Evolutionary conservation across 2,797 vertebrate species (phyloP), one percentile per base, ranked within the genome.

Genomic region (Bradypodion pumilum): DNA sequence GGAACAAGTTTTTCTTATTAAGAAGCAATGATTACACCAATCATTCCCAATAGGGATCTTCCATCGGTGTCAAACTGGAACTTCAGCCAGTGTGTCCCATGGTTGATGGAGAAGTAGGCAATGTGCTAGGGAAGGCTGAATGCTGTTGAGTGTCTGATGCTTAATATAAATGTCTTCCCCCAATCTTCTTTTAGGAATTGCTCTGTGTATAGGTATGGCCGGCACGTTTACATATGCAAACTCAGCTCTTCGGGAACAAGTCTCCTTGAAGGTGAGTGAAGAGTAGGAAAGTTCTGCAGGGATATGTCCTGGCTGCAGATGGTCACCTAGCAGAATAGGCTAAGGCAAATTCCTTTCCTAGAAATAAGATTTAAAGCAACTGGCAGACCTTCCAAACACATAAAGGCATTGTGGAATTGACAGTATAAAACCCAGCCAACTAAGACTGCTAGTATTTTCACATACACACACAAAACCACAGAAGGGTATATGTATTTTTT

Each of bases 171-270:
- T 9, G 16, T 42, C 52, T 59, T 27, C n/a, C 32, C 16, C 21
- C 44, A 80, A n/a, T 90, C 63, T 82, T 86, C 86, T 91, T 56
- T 1, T 95, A 99, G 99, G 99, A 82, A 98, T 99, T 49, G 97
- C 98, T 1, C 96, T 99, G 83, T 98, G 98, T 89, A 97, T 99
- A 9, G 99, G 98, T 65, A 98, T 99, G 98, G 98, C 97, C 94
- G 97, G 98, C 95, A 99, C 98, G 0, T 99, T 99, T 1, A 96
- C 98, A 35, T 99, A 98, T 0, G 98, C 98, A 91, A 99, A 99
- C 93, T 98, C 98, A 29, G 96, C 96, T 0, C 96, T 99, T 60
- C 98, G 97, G 79, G 97, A 99, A 69, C 99, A 99, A 94, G 98
- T 99, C 32, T 98, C 98, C 40, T 94, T 99, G 88, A 97, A 98